phyloP scores from a whole-genome alignment of 2,797 vertebrate species.

The Ciconia nigra region DNA sequence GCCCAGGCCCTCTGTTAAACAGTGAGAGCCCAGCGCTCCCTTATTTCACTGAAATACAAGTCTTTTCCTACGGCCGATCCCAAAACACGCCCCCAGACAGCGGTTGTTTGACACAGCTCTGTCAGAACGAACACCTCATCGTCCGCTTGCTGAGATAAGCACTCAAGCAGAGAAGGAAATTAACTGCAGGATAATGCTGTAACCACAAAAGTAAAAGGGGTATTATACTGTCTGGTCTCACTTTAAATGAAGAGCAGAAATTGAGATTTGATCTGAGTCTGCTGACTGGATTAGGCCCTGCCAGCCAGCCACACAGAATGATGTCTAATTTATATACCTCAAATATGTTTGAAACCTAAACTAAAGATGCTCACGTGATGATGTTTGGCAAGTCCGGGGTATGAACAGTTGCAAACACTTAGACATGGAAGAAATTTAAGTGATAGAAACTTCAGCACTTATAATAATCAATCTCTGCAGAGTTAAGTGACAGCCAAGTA shows the following conservation, averaged over 20 bases:
- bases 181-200: not conserved
- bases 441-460: not conserved
- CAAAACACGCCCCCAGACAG: not conserved
- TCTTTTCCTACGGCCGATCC: not conserved
- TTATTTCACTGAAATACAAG: not conserved
- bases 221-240: not conserved
- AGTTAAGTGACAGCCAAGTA: not conserved
- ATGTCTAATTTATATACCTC: conserved; percentile 10
- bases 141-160: not conserved
- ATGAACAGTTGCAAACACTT: not conserved
- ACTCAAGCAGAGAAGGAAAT: not conserved
- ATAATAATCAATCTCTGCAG: not conserved
- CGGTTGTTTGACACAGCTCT: not conserved
- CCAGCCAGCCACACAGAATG: not conserved
- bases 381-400: not conserved
- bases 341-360: conserved; percentile 37
- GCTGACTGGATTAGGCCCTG: not conserved
- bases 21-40: no score
- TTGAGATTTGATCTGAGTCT: conserved; percentile 16
- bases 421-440: not conserved
- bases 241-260: conserved; percentile 25
- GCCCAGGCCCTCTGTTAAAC: not conserved
- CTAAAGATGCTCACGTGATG: not conserved
- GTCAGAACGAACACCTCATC: not conserved
- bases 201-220: conserved; percentile 19